Evolutionary conservation across 2,888 invertebrate genomes (phyloP), one percentile per base, ranked within the genome.

Genomic region (Tetragonula carbonaria): DNA sequence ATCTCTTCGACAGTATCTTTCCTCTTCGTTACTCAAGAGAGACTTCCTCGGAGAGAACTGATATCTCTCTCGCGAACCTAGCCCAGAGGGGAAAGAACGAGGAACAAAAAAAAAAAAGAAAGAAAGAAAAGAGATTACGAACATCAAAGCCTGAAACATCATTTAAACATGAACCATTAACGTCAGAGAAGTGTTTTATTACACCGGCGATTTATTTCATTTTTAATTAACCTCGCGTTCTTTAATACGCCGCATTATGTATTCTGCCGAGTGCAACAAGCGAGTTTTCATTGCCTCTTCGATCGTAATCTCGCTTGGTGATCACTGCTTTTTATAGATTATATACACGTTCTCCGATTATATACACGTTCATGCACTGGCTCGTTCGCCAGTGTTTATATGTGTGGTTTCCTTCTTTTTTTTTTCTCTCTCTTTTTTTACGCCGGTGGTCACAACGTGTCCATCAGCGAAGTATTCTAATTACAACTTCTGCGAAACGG

Each of bases 261-360:
- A 59, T 50, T 66, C 71, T 23, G 13, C 21, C 16, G 50, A 53
- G 38, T 59, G 63, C 70, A 65, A 59, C 23, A 23, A 2, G 6
- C n/a, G 21, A 38, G 38, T 74, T 80, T 80, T 38, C 45, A 67
- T 72, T 23, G 28, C 21, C 21, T 5, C 8, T 3, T 13, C 18
- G 80, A 80, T 82, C 23, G 38, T 23, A 62, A 82, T 80, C 82
- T 62, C 13, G 5, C 2, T n/a, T 33, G 50, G 16, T 50, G 63
- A 79, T 74, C 63, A 38, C 59, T 57, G 18, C 8, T 18, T 11
- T 11, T 21, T n/a, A 5, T 45, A n/a, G 16, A 21, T 28, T 28
- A 33, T 53, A 70, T n/a, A 16, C 38, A 8, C 8, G 38, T 50
- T 23, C 28, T 2, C 28, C 28, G 28, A 28, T 28, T 28, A 28